Percentiles rank a stretch among this genome's conserved stretches.
Evolutionary conservation across 2,888 invertebrate genomes (phyloP).

Genomic region (Heliconius hortense): DNA sequence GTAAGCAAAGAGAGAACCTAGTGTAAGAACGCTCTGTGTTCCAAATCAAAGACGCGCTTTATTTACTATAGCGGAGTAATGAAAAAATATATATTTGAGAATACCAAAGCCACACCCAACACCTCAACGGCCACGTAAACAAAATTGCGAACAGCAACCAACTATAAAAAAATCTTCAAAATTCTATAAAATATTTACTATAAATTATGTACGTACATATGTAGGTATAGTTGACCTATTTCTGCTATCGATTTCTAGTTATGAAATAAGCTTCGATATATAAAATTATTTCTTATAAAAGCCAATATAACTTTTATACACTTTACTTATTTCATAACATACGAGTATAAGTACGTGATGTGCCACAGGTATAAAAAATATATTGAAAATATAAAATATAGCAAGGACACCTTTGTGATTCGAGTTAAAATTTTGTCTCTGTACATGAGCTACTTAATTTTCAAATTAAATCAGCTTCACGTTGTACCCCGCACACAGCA

Average conservation of each 20-base stretch:
- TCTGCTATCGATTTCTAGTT: slow-evolving; percentile 11
- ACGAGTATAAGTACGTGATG: background rate
- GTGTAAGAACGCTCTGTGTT: no score
- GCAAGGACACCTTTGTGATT: background rate
- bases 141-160: background rate
- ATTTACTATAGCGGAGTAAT: no score
- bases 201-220: background rate
- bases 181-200: background rate
- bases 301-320: slow-evolving; percentile 4
- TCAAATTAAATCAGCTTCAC: no score
- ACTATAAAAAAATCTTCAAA: background rate
- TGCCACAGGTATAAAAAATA: background rate
- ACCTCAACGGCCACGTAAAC: no score
- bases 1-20: no score
- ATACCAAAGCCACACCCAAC: no score
- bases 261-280: slow-evolving; percentile 4
- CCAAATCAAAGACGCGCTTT: no score
- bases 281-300: slow-evolving; percentile 16
- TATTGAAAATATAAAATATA: background rate
- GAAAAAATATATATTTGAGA: no score
- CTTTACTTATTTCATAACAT: background rate
- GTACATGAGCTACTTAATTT: no score
- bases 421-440: no score
- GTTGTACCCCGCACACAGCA: no score
- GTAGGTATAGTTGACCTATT: slow-evolving; percentile 17